Evolutionary conservation across 2,888 invertebrate species (phyloP).

Genomic region (Drosophila neoperkinsi): DNA sequence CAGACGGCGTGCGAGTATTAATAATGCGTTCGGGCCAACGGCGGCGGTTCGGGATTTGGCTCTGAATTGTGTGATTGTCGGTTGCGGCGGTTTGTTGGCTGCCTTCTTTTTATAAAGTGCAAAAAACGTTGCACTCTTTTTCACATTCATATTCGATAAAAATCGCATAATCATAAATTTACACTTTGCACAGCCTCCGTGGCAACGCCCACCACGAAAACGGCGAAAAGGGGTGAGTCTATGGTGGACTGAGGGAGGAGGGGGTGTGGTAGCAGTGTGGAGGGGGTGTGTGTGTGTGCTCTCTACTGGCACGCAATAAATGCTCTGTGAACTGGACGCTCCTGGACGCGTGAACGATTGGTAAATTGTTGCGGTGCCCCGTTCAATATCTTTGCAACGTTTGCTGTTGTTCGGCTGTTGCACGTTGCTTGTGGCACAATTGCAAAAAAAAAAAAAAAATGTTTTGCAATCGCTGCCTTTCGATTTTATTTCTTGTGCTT

Average conservation of each 20-base stretch:
- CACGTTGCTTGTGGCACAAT: slow-evolving; percentile 63
- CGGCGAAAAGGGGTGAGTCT: slow-evolving; percentile 47
- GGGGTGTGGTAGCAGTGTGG: not conserved
- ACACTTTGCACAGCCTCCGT: slow-evolving; percentile 85
- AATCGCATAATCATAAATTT: slow-evolving; percentile 85
- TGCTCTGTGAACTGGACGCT: slow-evolving; percentile 65
- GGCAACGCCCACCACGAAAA: slow-evolving; percentile 77
- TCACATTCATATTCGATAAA: slow-evolving; percentile 82
- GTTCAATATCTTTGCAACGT: slow-evolving; percentile 34
- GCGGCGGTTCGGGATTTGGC: slow-evolving; percentile 24
- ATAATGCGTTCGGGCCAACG: slow-evolving; percentile 73
- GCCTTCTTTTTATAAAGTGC: slow-evolving; percentile 79
- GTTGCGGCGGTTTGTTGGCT: slow-evolving; percentile 20
- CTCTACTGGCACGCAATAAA: slow-evolving; percentile 57
- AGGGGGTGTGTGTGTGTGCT: slow-evolving; percentile 1
- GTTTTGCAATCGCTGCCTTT: slow-evolving; percentile 61
- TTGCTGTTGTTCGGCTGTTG: slow-evolving; percentile 28
- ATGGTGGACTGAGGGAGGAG: not conserved
- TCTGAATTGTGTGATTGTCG: slow-evolving; percentile 15
- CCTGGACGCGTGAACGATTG: slow-evolving; percentile 81
- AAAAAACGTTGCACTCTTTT: slow-evolving; percentile 79
- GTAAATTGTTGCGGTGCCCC: slow-evolving; percentile 69
- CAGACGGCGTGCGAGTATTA: slow-evolving; percentile 82
- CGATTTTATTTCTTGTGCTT: slow-evolving; percentile 54
- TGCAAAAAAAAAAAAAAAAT: slow-evolving; percentile 27